A percentile compares a stretch with the other conserved stretches of the same genome.
These are phyloP conservation scores for Tetramorium alpestre DNA, from an alignment of 1,140 invertebrate genomes.

Conservation along the genomic window DNA sequence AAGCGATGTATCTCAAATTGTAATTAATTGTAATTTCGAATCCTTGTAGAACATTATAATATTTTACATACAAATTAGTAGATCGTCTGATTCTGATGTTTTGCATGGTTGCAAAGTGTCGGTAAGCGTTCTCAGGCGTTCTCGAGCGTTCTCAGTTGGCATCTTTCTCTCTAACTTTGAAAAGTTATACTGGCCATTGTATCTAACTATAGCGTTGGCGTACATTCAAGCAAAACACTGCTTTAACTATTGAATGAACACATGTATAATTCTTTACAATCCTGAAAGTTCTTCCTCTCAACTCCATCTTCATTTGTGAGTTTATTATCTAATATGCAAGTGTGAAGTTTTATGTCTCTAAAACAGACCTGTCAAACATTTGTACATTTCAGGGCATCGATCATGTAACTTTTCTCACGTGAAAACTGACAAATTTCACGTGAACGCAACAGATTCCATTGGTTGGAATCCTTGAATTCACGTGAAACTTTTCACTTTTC, in stretches of 20 bases:
- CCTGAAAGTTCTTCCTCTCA: not conserved
- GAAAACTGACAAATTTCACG: too few relatives aligned
- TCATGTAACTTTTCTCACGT: too few relatives aligned
- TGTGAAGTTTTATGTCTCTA: not conserved
- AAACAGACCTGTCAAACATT: not conserved
- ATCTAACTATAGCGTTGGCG: not conserved
- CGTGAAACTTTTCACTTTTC: too few relatives aligned
- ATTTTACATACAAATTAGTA: conserved; percentile 1
- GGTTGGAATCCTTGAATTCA: too few relatives aligned
- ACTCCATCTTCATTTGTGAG: not conserved
- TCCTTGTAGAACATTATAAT: not conserved
- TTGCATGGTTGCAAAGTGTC: not conserved
- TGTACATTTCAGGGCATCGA: too few relatives aligned
- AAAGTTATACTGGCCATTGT: not conserved
- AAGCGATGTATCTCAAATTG: not conserved
- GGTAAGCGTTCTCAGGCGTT: not conserved
- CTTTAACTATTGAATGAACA: not conserved
- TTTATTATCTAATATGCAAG: not conserved
- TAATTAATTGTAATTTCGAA: not conserved
- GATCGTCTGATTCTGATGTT: not conserved
- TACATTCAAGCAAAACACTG: not conserved
- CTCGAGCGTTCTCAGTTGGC: not conserved
- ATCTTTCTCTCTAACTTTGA: not conserved
- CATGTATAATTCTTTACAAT: not conserved
- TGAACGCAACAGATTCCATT: too few relatives aligned